Conservation (phyloP, 1,140 invertebrate species). For the Monochamus saltuarius region DNA sequence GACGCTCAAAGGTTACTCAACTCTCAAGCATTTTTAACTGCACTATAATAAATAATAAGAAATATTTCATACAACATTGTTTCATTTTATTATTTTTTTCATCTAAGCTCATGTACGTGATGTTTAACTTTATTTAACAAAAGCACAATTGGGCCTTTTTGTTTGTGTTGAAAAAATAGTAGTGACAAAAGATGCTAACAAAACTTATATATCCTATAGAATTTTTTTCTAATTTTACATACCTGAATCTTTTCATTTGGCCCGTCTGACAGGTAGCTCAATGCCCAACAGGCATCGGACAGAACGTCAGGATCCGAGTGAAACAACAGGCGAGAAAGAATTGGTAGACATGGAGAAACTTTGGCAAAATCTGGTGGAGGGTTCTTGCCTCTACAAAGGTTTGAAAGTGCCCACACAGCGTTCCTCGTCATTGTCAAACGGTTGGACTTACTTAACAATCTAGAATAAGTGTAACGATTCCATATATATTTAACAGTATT, state of each 20-base stretch:
- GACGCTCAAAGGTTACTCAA: no score
- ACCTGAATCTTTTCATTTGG: conserved; percentile 97
- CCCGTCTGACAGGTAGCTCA: conserved; percentile 92
- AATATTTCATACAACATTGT: no score
- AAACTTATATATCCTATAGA: no score
- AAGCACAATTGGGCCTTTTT: no score
- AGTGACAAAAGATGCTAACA: no score
- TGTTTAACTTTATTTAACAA: no score
- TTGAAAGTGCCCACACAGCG: conserved; percentile 97
- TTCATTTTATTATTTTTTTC: no score
- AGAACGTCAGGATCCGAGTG: conserved; percentile 90
- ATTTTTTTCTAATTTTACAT: neutral
- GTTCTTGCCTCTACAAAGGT: conserved; percentile 95
- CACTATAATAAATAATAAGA: no score
- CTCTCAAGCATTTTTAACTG: no score
- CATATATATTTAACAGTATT: neutral
- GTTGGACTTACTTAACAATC: conserved; percentile 78
- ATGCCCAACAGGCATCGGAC: conserved; percentile 94
- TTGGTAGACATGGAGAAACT: conserved; percentile 80
- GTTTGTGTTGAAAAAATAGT: no score
- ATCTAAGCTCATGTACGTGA: no score
- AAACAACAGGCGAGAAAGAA: conserved; percentile 84
- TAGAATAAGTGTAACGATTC: conserved; percentile 53
- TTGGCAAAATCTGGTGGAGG: conserved; percentile 92
- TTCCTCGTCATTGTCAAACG: conserved; percentile 92